Conservation (phyloP, 1,140 invertebrate genomes). For the Drosophila melanica region DNA sequence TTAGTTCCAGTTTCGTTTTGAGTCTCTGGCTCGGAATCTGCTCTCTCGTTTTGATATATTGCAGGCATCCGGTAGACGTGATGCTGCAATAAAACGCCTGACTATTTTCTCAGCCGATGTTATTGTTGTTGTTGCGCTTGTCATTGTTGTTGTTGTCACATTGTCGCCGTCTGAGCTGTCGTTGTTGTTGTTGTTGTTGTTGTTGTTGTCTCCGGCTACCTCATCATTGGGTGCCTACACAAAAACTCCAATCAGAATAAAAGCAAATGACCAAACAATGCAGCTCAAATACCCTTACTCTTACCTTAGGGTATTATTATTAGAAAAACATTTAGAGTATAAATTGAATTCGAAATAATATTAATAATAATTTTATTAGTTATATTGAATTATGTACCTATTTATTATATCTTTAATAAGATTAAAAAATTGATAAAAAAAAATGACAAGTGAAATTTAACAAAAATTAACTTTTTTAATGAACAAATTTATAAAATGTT, state of each 20-base stretch:
- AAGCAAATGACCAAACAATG: slow-evolving; percentile 39
- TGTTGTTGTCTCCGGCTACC: slow-evolving; percentile 50
- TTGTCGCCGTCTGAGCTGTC: slow-evolving; percentile 57
- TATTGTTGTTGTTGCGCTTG: slow-evolving; percentile 21
- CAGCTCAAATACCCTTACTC: slow-evolving; percentile 22
- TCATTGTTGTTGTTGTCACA: slow-evolving; percentile 67
- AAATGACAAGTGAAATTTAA: no score
- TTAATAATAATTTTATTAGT: no score
- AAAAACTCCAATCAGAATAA: slow-evolving; percentile 52
- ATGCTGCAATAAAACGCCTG: slow-evolving; percentile 75
- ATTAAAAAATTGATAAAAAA: no score
- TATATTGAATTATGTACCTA: no score
- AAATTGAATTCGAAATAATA: no score
- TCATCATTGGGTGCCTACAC: slow-evolving; percentile 69
- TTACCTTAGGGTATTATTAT: not conserved
- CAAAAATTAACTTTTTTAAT: no score
- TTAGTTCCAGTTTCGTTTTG: slow-evolving; percentile 21
- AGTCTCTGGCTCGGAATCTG: slow-evolving; percentile 14
- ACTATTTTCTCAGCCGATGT: slow-evolving; percentile 42
- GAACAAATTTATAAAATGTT: no score
- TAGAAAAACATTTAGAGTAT: not conserved
- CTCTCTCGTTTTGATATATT: slow-evolving; percentile 68
- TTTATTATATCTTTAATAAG: no score
- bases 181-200: slow-evolving; percentile 40
- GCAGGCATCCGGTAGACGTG: slow-evolving; percentile 81